These are phyloP conservation scores for Calameuta pallipes DNA, from an alignment of 2,888 invertebrate genomes.

Conservation along the genomic window DNA sequence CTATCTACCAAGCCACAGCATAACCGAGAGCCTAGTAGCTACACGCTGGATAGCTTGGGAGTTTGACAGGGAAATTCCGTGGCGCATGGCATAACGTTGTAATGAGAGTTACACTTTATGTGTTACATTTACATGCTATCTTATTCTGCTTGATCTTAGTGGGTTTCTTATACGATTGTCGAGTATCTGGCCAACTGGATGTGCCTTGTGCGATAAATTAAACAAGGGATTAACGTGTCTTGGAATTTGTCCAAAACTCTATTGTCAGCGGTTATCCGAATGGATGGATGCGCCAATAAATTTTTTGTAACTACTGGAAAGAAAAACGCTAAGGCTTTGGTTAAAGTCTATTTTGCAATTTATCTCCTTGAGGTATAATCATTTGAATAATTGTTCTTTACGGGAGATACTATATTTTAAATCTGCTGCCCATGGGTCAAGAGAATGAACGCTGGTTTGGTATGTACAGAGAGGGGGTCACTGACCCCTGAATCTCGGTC, in stretches of 20 bases:
- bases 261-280: conserved; percentile 40
- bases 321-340: background rate
- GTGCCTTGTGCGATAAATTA: background rate
- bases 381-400: background rate
- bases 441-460: no score
- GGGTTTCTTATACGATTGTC: background rate
- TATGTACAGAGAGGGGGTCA: no score
- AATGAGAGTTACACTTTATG: background rate
- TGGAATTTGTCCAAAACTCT: conserved; percentile 40
- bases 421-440: no score
- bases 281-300: background rate
- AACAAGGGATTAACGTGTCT: conserved; percentile 19
- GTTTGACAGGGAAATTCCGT: background rate
- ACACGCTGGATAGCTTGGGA: background rate
- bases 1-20: background rate
- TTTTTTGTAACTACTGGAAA: background rate
- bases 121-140: background rate
- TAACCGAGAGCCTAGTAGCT: background rate
- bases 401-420: no score
- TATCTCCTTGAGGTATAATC: background rate
- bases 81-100: background rate
- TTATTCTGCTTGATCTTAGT: background rate
- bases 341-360: background rate
- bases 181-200: background rate
- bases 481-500: no score